Evolutionary conservation across 2,888 invertebrate species (phyloP), one percentile per base, ranked within the genome.

Genomic region (Drosophila greeni): DNA sequence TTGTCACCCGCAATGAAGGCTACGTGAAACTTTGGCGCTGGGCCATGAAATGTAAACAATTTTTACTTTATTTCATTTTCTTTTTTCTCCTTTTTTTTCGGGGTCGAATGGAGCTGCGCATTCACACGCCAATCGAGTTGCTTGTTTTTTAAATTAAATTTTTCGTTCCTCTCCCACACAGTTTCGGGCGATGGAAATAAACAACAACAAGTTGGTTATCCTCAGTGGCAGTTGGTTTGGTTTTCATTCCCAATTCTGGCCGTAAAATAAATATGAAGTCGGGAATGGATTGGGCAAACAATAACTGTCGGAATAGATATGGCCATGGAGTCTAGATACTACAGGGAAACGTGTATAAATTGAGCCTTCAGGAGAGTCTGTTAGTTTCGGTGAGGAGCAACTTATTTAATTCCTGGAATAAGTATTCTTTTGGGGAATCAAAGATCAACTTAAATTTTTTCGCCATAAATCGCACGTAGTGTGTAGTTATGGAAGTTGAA

Each of bases 91-190:
- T 5, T 14, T 33, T 39, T 45, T 45, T 61, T 61, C 18, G 16
- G n/a, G 31, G 23, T 55, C 18, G 51, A 42, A 31, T 26, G 48
- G 31, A 39, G 55, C 39, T 29, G 39, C 39, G 48, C 53, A 60
- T 73, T 72, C 70, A 59, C 74, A 82, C 69, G 77, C 69, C 77
- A 77, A 74, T 82, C 75, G 74, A 74, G 81, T 61, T 83, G 67
- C 53, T 67, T 68, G 68, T 67, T 69, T 77, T 77, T 77, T 74
- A 80, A 83, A 77, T 80, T 66, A 76, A 51, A 77, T 74, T 83
- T 80, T 66, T 70, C 33, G 18, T n/a, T 69, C 24, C 47, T 37
- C 37, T 66, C 31, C 37, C 14, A 3, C 24, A 31, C 37, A 45
- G 55, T 33, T 62, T 53, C 39, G 47, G 70, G 34, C 45, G 48